A percentile compares a stretch with the other conserved stretches of the same genome.
Conservation (phyloP, 2,797 vertebrate species). For the Eleutherodactylus coqui region DNA sequence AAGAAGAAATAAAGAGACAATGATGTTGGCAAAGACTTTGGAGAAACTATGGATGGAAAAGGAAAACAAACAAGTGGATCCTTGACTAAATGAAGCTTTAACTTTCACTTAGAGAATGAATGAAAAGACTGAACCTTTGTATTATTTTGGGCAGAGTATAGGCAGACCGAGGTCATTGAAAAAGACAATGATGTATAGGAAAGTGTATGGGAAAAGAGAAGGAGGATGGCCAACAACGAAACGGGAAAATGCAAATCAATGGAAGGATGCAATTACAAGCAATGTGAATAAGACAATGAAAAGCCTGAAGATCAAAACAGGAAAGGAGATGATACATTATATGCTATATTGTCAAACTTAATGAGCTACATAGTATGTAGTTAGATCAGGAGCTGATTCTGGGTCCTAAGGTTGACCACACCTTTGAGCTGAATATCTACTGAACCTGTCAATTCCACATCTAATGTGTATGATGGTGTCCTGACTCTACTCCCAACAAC, state of each 20-base stretch:
- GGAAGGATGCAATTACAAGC: not conserved
- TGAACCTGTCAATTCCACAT: no score
- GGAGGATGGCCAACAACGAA: not conserved
- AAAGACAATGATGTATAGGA: not conserved
- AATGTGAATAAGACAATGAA: not conserved
- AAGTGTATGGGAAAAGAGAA: not conserved
- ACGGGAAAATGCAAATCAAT: not conserved
- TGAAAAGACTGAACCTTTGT: not conserved
- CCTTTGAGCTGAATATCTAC: no score
- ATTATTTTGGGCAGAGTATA: not conserved
- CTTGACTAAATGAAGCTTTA: not conserved
- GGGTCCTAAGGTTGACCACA: no score
- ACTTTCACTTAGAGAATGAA: not conserved
- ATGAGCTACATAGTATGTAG: no score
- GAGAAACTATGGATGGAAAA: not conserved
- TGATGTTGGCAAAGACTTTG: not conserved
- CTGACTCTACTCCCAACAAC: no score
- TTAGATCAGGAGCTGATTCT: no score
- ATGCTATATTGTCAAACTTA: not conserved
- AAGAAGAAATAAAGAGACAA: not conserved
- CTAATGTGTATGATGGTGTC: no score
- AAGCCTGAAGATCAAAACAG: not conserved
- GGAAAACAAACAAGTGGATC: slow-evolving; percentile 4
- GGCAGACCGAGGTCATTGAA: not conserved
- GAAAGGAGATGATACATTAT: not conserved